Base-by-base conservation (phyloP, 2,888 invertebrate species). In the Drosophila koepferae region DNA sequence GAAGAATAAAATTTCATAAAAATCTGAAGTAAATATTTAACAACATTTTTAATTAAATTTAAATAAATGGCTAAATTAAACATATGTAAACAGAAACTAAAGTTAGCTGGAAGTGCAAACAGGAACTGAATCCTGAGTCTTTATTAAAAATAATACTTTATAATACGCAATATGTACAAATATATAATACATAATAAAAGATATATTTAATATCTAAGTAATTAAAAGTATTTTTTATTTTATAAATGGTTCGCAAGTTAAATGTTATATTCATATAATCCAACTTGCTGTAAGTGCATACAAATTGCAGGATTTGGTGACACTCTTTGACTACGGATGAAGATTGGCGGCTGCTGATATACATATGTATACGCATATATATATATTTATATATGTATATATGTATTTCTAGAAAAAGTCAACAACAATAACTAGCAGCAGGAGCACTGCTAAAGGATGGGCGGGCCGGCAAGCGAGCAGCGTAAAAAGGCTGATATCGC, bases 401-500 rank as follows among this genome's bases (percentile, higher is more conserved):
- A 23, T 28, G 23, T 28, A 12, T 55, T 6, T 44, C 38, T 55
- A 66, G 40, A 56, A 64, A 64, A 67, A 70, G 76, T 72, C 63
- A 72, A 60, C 65, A 72, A 72, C 78, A 83, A 86, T 68, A 81
- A 74, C 74, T 72, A 65, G 62, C 54, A 41, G 40, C 40, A 28
- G n/a, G 38, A 34, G 53, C 51, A 14, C 34, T 40, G n/a, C 7
- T 3, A 12, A 34, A 41, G 59, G 41, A 23, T 3, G 40, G 7
- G 53, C 20, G 43, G 43, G 5, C 16, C 23, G 56, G 31, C 43
- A 36, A 43, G 60, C 31, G 63, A 58, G 51, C 56, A 71, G 62
- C 63, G 54, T 66, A 81, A 86, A 81, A 81, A 73, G 81, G 69
- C 83, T 88, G 86, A 81, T 81, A 84, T 82, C 84, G 82, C 89